Base-by-base conservation (phyloP, 2,888 invertebrate species). In the Epiblema foenella region DNA sequence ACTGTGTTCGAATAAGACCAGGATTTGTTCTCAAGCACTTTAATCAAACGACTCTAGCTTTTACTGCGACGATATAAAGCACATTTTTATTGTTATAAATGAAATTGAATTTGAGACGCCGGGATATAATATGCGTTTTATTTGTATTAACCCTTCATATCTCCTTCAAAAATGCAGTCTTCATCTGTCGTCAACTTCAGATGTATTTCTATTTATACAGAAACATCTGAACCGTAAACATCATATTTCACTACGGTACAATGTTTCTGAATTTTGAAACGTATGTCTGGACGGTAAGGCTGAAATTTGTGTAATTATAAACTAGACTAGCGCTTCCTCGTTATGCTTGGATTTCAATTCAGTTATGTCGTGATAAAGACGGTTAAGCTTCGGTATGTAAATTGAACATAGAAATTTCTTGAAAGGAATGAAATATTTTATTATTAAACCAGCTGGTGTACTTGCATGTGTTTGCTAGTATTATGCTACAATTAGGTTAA, bases 121-220 rank as follows among this genome's bases (percentile, higher is more conserved):
- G 56, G 29, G 29, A 56, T 29, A 24, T 24, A 24, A 29, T 56
- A 29, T 29, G 29, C 29, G 15, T 56, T 29, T 56, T 56, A 56
- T 56, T 56, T 56, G 56, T 24, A 56, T 56, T 56, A 56, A 29
- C 54, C 54, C 29, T 54, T 24, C 24, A 54, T 54, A 56, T 29
- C 18, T 24, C 42, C 15, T 7, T 29, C 29, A 3, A 9, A 56
- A 29, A 15, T 15, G 15, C 9, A 24, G 9, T 56, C 56, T 51
- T 51, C 51, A 18, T 51, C 24, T 8, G 24, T 15, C 29, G 11
- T 56, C 52, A 29, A 56, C 29, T 56, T 29, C 29, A n/a, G 29
- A 29, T 54, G 7, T 52, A 18, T 49, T 51, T 51, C 18, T 20
- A 24, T 5, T n/a, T n/a, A n/a, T n/a, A n/a, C n/a, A n/a, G 46